Evolutionary conservation across 1,140 invertebrate genomes (phyloP).

Genomic region (Coenobita brevimanus): DNA sequence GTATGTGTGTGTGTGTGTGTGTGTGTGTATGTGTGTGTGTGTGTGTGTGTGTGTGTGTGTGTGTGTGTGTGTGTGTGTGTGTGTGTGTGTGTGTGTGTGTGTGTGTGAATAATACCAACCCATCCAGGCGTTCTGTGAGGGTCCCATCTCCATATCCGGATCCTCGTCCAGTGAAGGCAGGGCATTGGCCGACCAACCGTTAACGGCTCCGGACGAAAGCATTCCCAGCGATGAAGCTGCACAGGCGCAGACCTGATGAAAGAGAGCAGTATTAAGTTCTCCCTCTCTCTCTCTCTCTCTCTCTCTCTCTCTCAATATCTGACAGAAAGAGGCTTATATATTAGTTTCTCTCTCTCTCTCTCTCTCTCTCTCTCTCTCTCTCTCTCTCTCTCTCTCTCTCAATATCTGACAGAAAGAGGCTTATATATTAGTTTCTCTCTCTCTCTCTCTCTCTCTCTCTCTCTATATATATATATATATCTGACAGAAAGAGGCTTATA

Average conservation of each 20-base stretch:
- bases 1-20: not conserved
- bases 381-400: too few species aligned
- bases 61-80: not conserved
- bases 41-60: not conserved
- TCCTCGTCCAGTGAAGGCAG: conserved; percentile 33
- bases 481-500: too few species aligned
- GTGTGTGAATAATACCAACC: not conserved
- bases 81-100: not conserved
- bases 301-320: too few species aligned
- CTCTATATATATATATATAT: too few species aligned
- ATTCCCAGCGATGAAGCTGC: conserved; percentile 26
- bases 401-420: too few species aligned
- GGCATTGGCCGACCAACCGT: conserved; percentile 26
- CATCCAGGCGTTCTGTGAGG: conserved; percentile 29
- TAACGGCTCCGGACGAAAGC: conserved; percentile 17
- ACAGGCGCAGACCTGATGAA: conserved; percentile 34
- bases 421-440: too few species aligned
- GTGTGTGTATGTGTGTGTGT: not conserved
- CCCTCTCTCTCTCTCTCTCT: too few species aligned
- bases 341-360: too few species aligned
- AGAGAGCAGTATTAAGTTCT: too few species aligned
- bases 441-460: too few species aligned
- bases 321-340: too few species aligned
- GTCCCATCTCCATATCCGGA: conserved; percentile 20
- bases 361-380: too few species aligned